Evolutionary conservation across 2,797 vertebrate species (phyloP), one percentile per base, ranked within the genome.

Genomic region (Sphaeramia orbicularis): DNA sequence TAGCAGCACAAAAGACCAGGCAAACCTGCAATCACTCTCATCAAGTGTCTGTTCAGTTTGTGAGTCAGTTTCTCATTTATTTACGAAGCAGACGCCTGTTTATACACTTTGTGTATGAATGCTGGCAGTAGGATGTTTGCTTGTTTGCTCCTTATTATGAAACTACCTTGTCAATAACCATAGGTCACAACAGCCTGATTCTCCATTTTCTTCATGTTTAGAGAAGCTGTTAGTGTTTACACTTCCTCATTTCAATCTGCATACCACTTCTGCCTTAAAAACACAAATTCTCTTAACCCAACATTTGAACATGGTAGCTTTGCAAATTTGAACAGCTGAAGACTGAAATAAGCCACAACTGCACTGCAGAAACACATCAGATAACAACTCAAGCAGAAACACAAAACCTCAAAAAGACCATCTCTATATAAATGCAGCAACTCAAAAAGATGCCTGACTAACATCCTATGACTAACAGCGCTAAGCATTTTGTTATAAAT

Each of bases 201-300:
- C 49, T 41, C 3, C 0, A 37, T 40, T 52, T 60, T 42, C 51
- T 57, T 19, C 9, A n/a, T 70, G 45, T 81, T 81, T 55, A 66
- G 50, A 80, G 55, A 78, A 66, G 75, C 59, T 50, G 73, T 59
- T 65, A 12, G 53, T 51, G 53, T 80, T 82, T 73, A 71, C 19
- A 73, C 56, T 79, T 85, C 71, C 72, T 44, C 49, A 47, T 80
- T 79, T 79, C 16, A 77, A 38, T 57, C 49, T 18, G 48, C 56
- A 56, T 4, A 36, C 21, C 43, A 51, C 55, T 71, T 76, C 65
- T 78, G 61, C 53, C 45, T 65, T 43, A 40, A n/a, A 70, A 48
- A 72, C 2, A 21, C 10, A 37, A 49, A 67, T 44, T 63, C 2
- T 64, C 54, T 59, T 41, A 42, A 14, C 36, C 47, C 30, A 71